Evolutionary conservation across 2,797 vertebrate species (phyloP).

Genomic region (Dermochelys coriacea): DNA sequence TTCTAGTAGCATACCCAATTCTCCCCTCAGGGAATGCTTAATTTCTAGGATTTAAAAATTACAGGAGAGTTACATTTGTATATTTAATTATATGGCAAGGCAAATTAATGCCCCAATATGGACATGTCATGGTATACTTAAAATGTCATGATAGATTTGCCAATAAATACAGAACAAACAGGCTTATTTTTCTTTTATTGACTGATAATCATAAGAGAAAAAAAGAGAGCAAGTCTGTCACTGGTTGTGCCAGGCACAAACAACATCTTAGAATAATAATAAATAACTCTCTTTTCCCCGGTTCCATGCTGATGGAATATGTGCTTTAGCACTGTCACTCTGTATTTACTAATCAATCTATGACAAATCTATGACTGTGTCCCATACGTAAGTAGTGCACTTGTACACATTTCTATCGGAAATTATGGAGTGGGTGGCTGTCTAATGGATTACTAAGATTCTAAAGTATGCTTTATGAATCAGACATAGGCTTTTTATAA

Average conservation of each 20-base stretch:
- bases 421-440: not conserved
- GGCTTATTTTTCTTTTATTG: not conserved
- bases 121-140: not conserved
- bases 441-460: conserved; percentile 10
- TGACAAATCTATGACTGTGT: not conserved
- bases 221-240: not conserved
- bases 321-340: not conserved
- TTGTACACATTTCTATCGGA: not conserved
- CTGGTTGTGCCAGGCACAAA: not conserved
- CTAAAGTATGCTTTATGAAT: not conserved
- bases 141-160: not conserved
- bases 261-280: not conserved
- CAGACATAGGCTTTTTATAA: not conserved
- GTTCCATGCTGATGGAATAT: not conserved
- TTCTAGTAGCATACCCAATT: rapidly evolving
- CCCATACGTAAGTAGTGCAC: conserved; percentile 2
- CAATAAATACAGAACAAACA: not conserved
- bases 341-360: not conserved
- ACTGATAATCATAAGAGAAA: not conserved
- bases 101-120: rapidly evolving
- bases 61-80: not conserved
- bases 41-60: not conserved
- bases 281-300: not conserved
- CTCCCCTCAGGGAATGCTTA: not conserved
- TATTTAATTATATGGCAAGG: not conserved